Base-by-base conservation (phyloP, 2,888 invertebrate species). In the Agrotis puta region DNA sequence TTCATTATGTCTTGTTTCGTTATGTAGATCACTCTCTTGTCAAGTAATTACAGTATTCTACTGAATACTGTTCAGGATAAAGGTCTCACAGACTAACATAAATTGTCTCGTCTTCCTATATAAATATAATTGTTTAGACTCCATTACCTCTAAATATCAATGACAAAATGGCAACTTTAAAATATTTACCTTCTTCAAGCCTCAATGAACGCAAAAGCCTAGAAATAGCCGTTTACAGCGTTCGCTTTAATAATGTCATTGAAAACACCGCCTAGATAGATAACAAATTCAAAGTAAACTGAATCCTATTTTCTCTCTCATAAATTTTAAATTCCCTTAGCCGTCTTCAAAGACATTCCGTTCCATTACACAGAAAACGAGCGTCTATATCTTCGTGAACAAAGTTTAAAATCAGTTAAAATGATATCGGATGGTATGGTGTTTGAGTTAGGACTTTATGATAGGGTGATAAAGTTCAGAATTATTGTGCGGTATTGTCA, bases 191-290 rank as follows among this genome's bases (percentile, higher is more conserved):
- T 71, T 73, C 73, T 79, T 76, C 64, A 76, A 84, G 69, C 78
- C 54, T 83, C 68, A 81, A 80, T 84, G 78, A 73, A 84, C 70
- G 84, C 84, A 79, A 88, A 86, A 81, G 81, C 77, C 70, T 77
- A 65, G 83, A 81, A 85, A 86, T 85, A 82, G 74, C 82, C 78
- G 64, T 81, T 81, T 79, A 84, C 75, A 64, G 62, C 70, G 73
- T 64, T 72, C 79, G 74, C 65, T 73, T 78, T 85, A 84, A 85
- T 85, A 84, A 84, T 80, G 74, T 68, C 78, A 76, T 81, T 81
- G 82, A 81, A 84, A 84, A 85, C 79, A 81, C 74, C 74, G 54
- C 59, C 74, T 68, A 80, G 81, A 64, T 70, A 77, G 63, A 76
- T 50, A 69, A 57, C 6, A 47, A 77, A 65, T 50, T 64, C 78